These are phyloP conservation scores for Meteorus colon DNA, from an alignment of 2,888 invertebrate genomes.

Conservation along the genomic window DNA sequence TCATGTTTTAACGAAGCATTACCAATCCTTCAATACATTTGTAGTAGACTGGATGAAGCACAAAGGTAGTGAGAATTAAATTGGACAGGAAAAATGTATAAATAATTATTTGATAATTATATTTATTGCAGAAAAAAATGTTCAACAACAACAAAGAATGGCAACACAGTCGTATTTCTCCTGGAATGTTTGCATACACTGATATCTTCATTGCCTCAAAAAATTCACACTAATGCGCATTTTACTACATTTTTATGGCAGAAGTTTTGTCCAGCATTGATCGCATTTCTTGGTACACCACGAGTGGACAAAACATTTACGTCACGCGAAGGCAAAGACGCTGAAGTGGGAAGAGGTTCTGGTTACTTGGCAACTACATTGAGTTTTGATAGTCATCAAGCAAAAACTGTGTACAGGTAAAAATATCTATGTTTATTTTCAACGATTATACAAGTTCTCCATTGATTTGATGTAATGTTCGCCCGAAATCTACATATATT, in stretches of 20 bases:
- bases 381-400: slow-evolving; percentile 87
- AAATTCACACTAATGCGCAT: slow-evolving; percentile 88
- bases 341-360: slow-evolving; percentile 79
- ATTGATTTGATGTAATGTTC: neutral
- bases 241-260: slow-evolving; percentile 94
- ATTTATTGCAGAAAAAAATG: slow-evolving; percentile 72
- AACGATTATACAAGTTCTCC: neutral
- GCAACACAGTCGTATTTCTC: slow-evolving; percentile 83
- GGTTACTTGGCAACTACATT: slow-evolving; percentile 83
- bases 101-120: slow-evolving; percentile 15
- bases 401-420: slow-evolving; percentile 91
- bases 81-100: neutral
- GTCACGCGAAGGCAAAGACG: slow-evolving; percentile 76
- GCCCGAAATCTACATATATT: too few relatives aligned
- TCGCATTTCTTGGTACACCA: slow-evolving; percentile 91
- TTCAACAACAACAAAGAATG: slow-evolving; percentile 73
- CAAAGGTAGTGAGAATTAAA: slow-evolving; percentile 77
- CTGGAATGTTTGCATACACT: slow-evolving; percentile 90
- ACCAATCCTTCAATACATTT: slow-evolving; percentile 91
- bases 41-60: slow-evolving; percentile 88
- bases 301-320: slow-evolving; percentile 87
- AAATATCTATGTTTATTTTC: slow-evolving; percentile 5
- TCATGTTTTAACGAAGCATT: slow-evolving; percentile 93
- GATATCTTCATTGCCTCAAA: slow-evolving; percentile 87
- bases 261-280: slow-evolving; percentile 91